phyloP scores from a whole-genome alignment of 2,113 vertebrate genomes.

The Saguinus midas region DNA sequence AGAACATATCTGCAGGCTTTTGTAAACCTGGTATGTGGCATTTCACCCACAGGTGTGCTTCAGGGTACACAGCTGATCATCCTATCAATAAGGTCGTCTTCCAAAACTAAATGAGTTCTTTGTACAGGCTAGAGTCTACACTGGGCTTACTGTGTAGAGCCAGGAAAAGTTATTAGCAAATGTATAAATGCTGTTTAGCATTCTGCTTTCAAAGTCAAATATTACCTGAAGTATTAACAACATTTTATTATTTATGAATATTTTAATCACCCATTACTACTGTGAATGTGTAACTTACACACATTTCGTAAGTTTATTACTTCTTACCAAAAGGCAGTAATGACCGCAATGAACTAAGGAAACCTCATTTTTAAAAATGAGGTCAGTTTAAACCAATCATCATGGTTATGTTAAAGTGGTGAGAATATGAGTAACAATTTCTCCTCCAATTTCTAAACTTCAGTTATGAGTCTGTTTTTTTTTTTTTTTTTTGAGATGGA shows the following conservation, averaged over 20 bases:
- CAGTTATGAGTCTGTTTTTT: conserved; percentile 42
- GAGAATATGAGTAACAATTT: conserved; percentile 42
- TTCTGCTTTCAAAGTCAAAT: conserved; percentile 42
- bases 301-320: neutral
- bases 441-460: conserved; percentile 29
- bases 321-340: neutral
- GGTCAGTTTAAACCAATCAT: neutral
- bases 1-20: neutral
- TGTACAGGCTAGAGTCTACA: neutral
- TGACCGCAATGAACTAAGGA: neutral
- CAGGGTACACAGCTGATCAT: rapidly evolving
- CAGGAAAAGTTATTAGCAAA: neutral
- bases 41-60: neutral
- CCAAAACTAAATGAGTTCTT: neutral
- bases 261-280: conserved; percentile 7
- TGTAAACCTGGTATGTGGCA: neutral
- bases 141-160: neutral
- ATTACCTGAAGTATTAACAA: neutral
- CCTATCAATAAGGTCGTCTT: neutral
- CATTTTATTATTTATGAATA: conserved; percentile 5
- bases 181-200: neutral
- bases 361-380: neutral
- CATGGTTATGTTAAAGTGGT: neutral
- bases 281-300: neutral
- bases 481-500: no score